Evolutionary conservation across 1,140 invertebrate genomes (phyloP).

Genomic region (Parasteatoda tepidariorum): DNA sequence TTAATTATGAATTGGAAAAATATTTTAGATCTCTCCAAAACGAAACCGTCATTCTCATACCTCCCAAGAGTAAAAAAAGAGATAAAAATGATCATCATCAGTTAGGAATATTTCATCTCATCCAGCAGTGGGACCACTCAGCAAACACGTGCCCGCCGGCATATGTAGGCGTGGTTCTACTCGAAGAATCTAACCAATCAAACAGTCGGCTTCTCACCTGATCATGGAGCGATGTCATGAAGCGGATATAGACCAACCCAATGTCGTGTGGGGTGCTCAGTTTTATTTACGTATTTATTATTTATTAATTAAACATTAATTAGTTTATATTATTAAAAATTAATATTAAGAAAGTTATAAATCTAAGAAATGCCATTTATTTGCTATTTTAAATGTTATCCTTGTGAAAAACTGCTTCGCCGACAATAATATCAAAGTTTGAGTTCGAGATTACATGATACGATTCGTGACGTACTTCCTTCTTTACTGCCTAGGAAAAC

Average conservation of each 20-base stretch:
- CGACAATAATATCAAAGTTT: neutral
- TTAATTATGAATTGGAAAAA: too few species aligned
- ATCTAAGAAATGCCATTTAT: neutral
- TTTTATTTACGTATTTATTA: neutral
- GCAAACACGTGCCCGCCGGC: slow-evolving; percentile 52
- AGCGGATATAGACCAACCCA: slow-evolving; percentile 53
- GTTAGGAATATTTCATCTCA: too few species aligned
- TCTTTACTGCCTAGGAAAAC: slow-evolving; percentile 49
- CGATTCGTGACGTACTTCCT: slow-evolving; percentile 56
- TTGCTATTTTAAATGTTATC: neutral
- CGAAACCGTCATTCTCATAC: too few species aligned
- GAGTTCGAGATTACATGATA: slow-evolving; percentile 45
- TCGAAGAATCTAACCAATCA: slow-evolving; percentile 20
- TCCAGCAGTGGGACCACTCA: slow-evolving; percentile 19
- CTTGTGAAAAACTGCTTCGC: neutral
- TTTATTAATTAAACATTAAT: neutral
- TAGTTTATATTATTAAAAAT: neutral
- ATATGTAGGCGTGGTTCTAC: slow-evolving; percentile 31
- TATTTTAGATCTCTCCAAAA: too few species aligned
- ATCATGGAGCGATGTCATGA: slow-evolving; percentile 55
- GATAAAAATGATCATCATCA: too few species aligned
- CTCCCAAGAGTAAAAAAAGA: too few species aligned
- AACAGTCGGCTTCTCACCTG: slow-evolving; percentile 43
- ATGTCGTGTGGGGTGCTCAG: neutral
- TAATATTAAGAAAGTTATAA: neutral